phyloP scores from a whole-genome alignment of 2,888 invertebrate species.

The Capitulum mitella region DNA sequence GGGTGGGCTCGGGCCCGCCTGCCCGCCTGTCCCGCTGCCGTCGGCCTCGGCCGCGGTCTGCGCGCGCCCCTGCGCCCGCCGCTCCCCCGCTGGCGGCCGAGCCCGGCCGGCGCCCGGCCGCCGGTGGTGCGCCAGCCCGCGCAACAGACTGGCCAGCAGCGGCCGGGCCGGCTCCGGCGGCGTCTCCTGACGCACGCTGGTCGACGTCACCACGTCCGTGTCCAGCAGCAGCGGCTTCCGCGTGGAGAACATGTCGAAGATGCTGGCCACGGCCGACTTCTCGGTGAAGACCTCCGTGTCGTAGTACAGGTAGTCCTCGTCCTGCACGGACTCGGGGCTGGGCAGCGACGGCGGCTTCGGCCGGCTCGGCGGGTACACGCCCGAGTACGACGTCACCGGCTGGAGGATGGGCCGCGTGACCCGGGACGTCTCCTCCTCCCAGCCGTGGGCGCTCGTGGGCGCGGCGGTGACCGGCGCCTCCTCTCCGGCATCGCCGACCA shows the following conservation, averaged over 20 bases:
- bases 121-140: too few species aligned
- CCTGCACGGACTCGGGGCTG: neutral
- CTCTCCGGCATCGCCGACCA: neutral
- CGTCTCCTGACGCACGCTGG: conserved; percentile 32
- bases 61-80: too few species aligned
- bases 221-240: conserved; percentile 35
- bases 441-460: neutral
- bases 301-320: neutral
- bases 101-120: too few species aligned
- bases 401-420: neutral
- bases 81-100: too few species aligned
- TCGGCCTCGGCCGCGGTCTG: too few species aligned
- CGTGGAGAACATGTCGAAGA: conserved; percentile 35
- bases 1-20: too few species aligned
- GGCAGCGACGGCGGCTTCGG: neutral
- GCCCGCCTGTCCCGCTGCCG: too few species aligned
- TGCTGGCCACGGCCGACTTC: conserved; percentile 11
- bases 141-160: neutral
- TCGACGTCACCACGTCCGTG: conserved; percentile 36
- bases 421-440: neutral
- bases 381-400: conserved; percentile 9
- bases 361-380: neutral
- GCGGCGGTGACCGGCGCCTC: neutral
- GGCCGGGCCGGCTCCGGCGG: neutral
- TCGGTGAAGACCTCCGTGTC: conserved; percentile 1